Evolutionary conservation across 2,113 vertebrate species (phyloP), one percentile per base, ranked within the genome.

Genomic region (Dasyprocta punctata): DNA sequence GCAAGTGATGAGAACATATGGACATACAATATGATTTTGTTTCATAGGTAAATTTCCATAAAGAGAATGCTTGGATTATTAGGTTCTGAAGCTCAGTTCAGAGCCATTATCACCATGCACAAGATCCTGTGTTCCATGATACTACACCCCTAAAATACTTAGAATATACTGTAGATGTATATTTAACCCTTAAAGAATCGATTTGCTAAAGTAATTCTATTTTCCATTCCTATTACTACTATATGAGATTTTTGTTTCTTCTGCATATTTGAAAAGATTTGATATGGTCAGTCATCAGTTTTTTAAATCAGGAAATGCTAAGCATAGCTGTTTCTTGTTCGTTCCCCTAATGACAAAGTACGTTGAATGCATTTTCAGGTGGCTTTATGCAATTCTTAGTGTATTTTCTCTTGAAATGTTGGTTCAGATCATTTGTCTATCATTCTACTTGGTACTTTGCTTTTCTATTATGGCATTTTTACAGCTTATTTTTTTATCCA

Each of bases 31-130:
- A 10, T 47, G 28, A 38, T 30, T 65, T 65, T 90, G 33, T 10
- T n/a, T 61, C 24, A 12, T 65, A 33, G 13, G 24, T 47, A 49
- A 12, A 63, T 90, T n/a, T 44, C 1, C 63, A 26, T 36, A 9
- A n/a, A 26, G 26, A n/a, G 24, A 49, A 28, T 58, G 38, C 1
- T 10, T 33, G 56, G 33, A 60, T 56, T 41, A 33, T 17, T 28
- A 13, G 0, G 11, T 1, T 5, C 1, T 5, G n/a, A 3, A 78
- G 26, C 2, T 33, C 47, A 54, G 20, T 36, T 12, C 10, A 36
- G 1, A 77, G 12, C 17, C 7, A 26, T 63, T 1, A 12, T 63
- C 38, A 30, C 1, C 3, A 16, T 73, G 24, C 1, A 13, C 36
- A 33, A 28, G 36, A 16, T 41, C 24, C n/a, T 54, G 44, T 14